Conservation (phyloP, 2,797 vertebrate species). For the Gobionotothen gibberifrons region DNA sequence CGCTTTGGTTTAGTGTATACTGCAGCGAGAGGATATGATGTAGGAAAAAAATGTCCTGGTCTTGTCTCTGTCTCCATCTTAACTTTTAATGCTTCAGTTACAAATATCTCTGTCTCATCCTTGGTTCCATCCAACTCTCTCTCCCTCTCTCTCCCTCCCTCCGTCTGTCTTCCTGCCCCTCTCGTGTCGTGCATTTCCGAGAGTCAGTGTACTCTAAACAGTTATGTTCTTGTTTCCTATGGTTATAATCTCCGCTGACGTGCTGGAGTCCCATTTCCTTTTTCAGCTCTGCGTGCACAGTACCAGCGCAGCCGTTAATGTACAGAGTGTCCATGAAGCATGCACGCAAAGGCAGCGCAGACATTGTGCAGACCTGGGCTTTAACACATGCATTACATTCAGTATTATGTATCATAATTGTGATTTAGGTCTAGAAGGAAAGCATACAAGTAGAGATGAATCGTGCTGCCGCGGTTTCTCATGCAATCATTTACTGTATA, state of each 20-base stretch:
- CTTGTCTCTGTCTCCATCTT: slow-evolving; percentile 59
- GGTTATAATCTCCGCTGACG: slow-evolving; percentile 76
- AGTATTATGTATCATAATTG: slow-evolving; percentile 78
- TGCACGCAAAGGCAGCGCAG: slow-evolving; percentile 53
- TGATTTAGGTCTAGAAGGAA: slow-evolving; percentile 76
- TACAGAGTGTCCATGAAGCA: slow-evolving; percentile 58
- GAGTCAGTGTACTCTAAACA: slow-evolving; percentile 75
- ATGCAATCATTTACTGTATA: slow-evolving; percentile 58
- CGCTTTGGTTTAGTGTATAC: slow-evolving; percentile 20
- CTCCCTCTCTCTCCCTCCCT: slow-evolving; percentile 8
- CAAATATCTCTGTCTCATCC: slow-evolving; percentile 51
- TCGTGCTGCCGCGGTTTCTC: slow-evolving; percentile 57
- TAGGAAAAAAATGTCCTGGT: slow-evolving; percentile 33
- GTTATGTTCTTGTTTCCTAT: slow-evolving; percentile 79
- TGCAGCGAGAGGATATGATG: slow-evolving; percentile 35
- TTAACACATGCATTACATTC: slow-evolving; percentile 73
- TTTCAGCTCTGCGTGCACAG: slow-evolving; percentile 64
- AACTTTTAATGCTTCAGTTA: slow-evolving; percentile 54
- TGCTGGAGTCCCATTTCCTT: slow-evolving; percentile 77
- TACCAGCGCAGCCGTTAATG: slow-evolving; percentile 54
- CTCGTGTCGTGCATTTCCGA: slow-evolving; percentile 68
- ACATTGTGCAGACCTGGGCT: slow-evolving; percentile 71
- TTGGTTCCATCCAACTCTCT: slow-evolving; percentile 34
- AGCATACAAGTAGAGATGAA: slow-evolving; percentile 58
- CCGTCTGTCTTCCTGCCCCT: slow-evolving; percentile 60